Conservation (phyloP, 1,140 invertebrate genomes). For the Drosophila ananassae region DNA sequence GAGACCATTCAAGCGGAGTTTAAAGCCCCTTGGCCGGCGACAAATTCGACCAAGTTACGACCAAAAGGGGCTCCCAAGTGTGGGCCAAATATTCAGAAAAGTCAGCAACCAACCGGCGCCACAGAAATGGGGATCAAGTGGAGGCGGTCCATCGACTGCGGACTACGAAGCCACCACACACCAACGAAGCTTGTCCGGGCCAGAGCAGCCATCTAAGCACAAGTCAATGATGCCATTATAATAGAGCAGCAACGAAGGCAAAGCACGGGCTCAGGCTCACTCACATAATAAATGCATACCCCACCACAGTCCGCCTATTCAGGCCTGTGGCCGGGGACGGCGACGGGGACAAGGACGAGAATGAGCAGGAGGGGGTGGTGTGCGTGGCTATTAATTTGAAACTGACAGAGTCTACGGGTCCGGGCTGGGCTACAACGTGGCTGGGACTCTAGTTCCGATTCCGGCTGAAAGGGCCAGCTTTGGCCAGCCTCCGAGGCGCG, state of each 20-base stretch:
- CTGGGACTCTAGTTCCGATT: constrained; percentile 39
- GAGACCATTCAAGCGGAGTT: constrained; percentile 30
- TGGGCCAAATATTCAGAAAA: constrained; percentile 58
- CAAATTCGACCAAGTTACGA: constrained; percentile 46
- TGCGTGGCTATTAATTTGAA: constrained; percentile 77
- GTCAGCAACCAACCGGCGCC: constrained; percentile 44
- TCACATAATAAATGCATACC: constrained; percentile 37
- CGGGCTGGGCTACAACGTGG: constrained; percentile 49
- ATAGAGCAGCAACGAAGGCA: constrained; percentile 48
- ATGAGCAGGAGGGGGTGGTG: constrained; percentile 31
- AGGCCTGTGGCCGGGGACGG: neutral
- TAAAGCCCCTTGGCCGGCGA: constrained; percentile 42
- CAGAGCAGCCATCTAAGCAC: constrained; percentile 62
- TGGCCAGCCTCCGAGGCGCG: constrained; percentile 68
- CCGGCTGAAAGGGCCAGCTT: constrained; percentile 49
- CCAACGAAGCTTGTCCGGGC: constrained; percentile 35
- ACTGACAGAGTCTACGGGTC: constrained; percentile 70
- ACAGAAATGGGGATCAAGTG: constrained; percentile 42
- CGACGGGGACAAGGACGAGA: constrained; percentile 7
- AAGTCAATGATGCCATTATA: constrained; percentile 78
- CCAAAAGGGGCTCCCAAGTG: constrained; percentile 24
- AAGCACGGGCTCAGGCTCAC: constrained; percentile 19
- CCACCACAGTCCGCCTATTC: constrained; percentile 6
- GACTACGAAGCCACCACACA: constrained; percentile 17
- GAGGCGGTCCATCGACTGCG: constrained; percentile 16